Percentiles rank a stretch among this genome's conserved stretches.
These are phyloP conservation scores for Doryteuthis pealeii DNA, from an alignment of 1,140 invertebrate genomes.

Conservation along the genomic window DNA sequence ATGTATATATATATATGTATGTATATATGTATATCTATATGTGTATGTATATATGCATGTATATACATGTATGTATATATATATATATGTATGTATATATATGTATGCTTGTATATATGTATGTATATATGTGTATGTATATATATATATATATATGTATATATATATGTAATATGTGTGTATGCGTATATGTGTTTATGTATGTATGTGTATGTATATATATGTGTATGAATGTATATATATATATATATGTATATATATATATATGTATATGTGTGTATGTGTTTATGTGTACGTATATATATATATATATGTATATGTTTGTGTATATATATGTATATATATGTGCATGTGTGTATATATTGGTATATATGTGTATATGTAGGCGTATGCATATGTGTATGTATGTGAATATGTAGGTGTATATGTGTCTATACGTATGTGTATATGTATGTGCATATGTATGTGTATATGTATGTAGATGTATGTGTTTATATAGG, in stretches of 20 bases:
- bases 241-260: not conserved
- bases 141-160: constrained; percentile 5
- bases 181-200: not conserved
- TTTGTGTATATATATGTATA: not conserved
- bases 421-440: not conserved
- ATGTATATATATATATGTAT: no score
- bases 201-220: not conserved
- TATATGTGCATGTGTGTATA: not conserved
- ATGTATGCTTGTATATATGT: not conserved
- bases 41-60: not conserved
- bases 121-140: constrained; percentile 2
- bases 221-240: not conserved
- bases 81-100: not conserved
- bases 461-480: not conserved
- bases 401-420: not conserved
- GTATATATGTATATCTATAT: no score
- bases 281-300: not conserved
- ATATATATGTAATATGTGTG: not conserved
- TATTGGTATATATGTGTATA: not conserved
- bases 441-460: not conserved
- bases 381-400: not conserved
- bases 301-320: not conserved
- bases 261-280: not conserved
- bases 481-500: not conserved
- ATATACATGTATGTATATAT: not conserved